Evolutionary conservation across 2,888 invertebrate genomes (phyloP).

Genomic region (Acanthosepion pharaonis): DNA sequence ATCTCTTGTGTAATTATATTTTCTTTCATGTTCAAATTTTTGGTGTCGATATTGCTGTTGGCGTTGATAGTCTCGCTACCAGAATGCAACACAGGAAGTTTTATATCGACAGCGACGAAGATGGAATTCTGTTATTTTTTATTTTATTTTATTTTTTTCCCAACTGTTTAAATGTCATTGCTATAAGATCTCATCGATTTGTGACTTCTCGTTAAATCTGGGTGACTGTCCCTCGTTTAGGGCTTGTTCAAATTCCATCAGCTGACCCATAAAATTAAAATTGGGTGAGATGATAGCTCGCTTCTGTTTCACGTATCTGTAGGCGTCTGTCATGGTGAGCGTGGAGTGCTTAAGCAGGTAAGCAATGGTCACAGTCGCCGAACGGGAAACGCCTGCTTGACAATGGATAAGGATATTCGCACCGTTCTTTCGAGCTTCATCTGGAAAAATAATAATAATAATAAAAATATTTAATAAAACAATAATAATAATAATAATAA

Average conservation of each 20-base stretch:
- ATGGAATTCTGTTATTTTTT: neutral
- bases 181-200: neutral
- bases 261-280: slow-evolving; percentile 93
- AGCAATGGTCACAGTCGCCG: slow-evolving; percentile 94
- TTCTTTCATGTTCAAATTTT: neutral
- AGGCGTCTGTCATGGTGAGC: slow-evolving; percentile 89
- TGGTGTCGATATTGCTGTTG: neutral
- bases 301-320: slow-evolving; percentile 87
- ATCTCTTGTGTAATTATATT: neutral
- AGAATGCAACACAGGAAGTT: neutral
- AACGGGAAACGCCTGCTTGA: slow-evolving; percentile 94
- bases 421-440: slow-evolving; percentile 82
- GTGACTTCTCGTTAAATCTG: slow-evolving; percentile 49
- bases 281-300: slow-evolving; percentile 95
- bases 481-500: neutral
- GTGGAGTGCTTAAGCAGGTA: slow-evolving; percentile 90
- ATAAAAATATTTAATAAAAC: neutral
- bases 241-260: slow-evolving; percentile 85
- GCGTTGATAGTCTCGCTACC: neutral
- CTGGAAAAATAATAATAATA: slow-evolving; percentile 76
- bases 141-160: neutral
- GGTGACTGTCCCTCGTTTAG: slow-evolving; percentile 63
- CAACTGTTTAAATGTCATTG: neutral
- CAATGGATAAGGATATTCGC: slow-evolving; percentile 91
- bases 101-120: neutral